Evolutionary conservation across 1,140 invertebrate species (phyloP), one percentile per base, ranked within the genome.

Genomic region (Potamilus streckersoni): DNA sequence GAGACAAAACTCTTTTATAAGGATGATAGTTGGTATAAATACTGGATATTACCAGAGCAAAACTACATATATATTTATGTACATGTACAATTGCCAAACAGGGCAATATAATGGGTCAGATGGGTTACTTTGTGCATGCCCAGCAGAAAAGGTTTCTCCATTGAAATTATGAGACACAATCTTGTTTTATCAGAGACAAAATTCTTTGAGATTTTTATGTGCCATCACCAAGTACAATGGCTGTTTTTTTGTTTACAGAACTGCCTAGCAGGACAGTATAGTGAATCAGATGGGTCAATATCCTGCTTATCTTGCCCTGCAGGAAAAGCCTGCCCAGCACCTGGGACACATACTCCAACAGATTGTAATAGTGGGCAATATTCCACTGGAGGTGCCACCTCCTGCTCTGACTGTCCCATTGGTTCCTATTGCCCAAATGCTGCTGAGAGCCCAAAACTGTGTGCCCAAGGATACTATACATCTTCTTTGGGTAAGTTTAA

Each of bases 351-450:
- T 12, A 76, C 73, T 1, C 86, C 85, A 17, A 59, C 60, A 0
- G 64, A 71, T 59, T 88, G 87, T 78, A 68, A 69, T 2, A 61
- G 73, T 38, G 87, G 87, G 6, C 80, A 80, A 13, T 88, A 84
- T 69, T 80, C 87, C 20, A 62, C 76, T 56, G 74, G 63, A 14
- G 83, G 84, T 13, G 73, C 75, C 19, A 61, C 66, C 19, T 64
- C 38, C 16, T 88, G 87, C 78, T 80, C 81, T n/a, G 61, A 56
- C 3, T 88, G 87, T 80, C 86, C 86, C 19, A 62, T 79, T 17
- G 87, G 87, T 23, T 81, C 75, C 17, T 76, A 69, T 16, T 88
- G 87, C 80, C 69, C 82, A 1, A 69, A 85, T 82, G 73, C 79
- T 3, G 55, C 58, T 15, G 49, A 65, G 0, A 68, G 72, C 19